Percentiles rank a stretch among this genome's conserved stretches.
These are phyloP conservation scores for Plutella xylostella DNA, from an alignment of 2,888 invertebrate genomes.

Conservation along the genomic window DNA sequence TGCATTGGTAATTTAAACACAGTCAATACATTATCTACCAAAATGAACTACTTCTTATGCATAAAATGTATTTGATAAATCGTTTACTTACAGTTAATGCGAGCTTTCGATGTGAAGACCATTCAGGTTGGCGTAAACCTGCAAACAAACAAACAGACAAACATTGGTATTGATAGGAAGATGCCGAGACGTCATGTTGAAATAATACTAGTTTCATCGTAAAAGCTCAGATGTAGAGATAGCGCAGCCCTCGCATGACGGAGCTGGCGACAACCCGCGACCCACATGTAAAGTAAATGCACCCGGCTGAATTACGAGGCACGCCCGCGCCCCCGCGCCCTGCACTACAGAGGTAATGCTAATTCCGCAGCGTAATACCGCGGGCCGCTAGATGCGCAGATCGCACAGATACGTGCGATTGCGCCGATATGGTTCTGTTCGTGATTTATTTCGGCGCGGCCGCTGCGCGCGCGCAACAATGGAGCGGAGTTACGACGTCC, in stretches of 20 bases:
- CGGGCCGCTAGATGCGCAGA: conserved; percentile 46
- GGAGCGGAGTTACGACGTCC: conserved; percentile 61
- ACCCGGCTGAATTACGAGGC: too few species aligned
- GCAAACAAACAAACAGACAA: not conserved
- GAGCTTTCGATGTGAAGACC: conserved; percentile 46
- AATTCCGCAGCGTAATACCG: conserved; percentile 65
- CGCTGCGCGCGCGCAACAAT: conserved; percentile 65
- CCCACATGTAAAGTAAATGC: too few species aligned
- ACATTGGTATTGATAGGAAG: not conserved
- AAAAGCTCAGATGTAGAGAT: conserved; percentile 39
- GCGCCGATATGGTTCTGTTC: conserved; percentile 61
- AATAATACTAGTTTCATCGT: conserved; percentile 23
- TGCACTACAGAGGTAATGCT: conserved; percentile 64
- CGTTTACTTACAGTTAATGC: conserved; percentile 51
- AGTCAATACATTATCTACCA: too few species aligned
- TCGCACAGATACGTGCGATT: conserved; percentile 49
- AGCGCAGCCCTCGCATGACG: conserved; percentile 54
- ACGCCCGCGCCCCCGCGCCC: too few species aligned
- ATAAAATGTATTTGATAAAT: not conserved
- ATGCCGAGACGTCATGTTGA: not conserved
- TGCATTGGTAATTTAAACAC: too few species aligned
- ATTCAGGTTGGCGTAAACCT: conserved; percentile 43
- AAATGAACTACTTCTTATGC: not conserved
- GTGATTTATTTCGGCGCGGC: conserved; percentile 67
- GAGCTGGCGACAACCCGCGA: conserved; percentile 23